Conservation (phyloP, 2,113 vertebrate species). For the Tenrec ecaudatus region DNA sequence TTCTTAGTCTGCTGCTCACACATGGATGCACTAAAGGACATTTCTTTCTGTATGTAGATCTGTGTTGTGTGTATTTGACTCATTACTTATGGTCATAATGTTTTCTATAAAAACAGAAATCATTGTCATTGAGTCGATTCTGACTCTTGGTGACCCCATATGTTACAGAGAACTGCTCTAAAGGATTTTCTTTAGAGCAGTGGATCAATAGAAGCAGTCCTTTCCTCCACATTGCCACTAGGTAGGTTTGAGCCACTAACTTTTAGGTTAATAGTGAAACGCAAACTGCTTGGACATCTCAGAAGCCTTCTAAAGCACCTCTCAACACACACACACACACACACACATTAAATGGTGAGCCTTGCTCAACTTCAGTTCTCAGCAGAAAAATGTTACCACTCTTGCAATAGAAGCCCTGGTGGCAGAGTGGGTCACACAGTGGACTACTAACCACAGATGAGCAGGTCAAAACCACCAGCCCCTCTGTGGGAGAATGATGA, state of each 20-base stretch:
- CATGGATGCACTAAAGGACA: neutral
- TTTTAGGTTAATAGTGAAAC: neutral
- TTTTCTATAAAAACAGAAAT: neutral
- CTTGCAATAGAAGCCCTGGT: too few relatives aligned
- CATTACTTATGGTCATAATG: neutral
- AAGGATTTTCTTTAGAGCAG: neutral
- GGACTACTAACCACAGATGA: too few relatives aligned
- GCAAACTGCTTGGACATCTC: too few relatives aligned
- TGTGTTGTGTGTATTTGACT: neutral
- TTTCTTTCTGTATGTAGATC: neutral
- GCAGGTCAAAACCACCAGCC: too few relatives aligned
- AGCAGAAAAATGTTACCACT: too few relatives aligned
- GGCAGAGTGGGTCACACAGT: too few relatives aligned
- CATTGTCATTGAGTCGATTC: neutral
- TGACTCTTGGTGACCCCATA: neutral
- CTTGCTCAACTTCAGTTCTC: too few relatives aligned
- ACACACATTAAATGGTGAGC: too few relatives aligned
- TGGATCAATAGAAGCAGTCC: neutral
- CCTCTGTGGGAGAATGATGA: too few relatives aligned
- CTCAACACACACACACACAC: too few relatives aligned
- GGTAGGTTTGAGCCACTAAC: neutral
- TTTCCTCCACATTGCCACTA: neutral
- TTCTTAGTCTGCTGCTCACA: neutral
- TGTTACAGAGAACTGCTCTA: neutral
- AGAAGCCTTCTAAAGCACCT: too few relatives aligned